Base-by-base conservation (phyloP, 2,113 vertebrate genomes). In the Actenoides lindsayi region DNA sequence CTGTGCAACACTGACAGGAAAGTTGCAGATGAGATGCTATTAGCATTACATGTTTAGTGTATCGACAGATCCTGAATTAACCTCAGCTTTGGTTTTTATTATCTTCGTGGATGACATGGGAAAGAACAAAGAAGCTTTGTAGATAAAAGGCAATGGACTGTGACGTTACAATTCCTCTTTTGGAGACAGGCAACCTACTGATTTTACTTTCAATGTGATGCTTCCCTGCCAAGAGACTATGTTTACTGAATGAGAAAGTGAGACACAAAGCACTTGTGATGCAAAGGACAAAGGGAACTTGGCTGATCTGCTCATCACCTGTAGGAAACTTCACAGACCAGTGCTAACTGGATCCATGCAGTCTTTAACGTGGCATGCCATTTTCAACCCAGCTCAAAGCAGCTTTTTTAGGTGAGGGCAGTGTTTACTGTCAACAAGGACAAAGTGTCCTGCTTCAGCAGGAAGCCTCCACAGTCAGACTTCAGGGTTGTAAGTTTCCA, bases 361-460 rank as follows among this genome's bases (percentile, higher is more conserved):
- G 77, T n/a, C 44, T 65, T 63, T 63, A 53, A 59, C 42, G 41
- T 4, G 5, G 12, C 64, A 70, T 4, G 1, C 12, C 19, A 35
- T 5, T 48, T 27, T 28, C 90, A 83, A 60, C 13, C 94, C 70
- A 78, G 93, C 48, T 86, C 82, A 82, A 46, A 93, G 90, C 90
- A 88, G 96, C 9, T 87, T 60, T 68, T 97, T 74, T 6, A 68
- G 74, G 59, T 20, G 79, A 90, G 46, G 50, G 9, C 51, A 68
- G 46, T 78, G 68, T 96, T 98, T 97, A 98, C 88, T 71, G 96
- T 96, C 97, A 98, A 97, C 80, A 97, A 62, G 86, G 80, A 86
- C 94, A 94, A 56, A 46, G 44, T 5, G 75, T 27, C 62, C 79
- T 56, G 76, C 63, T 75, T 56, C 73, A 62, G 78, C 37, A 95